Evolutionary conservation across 2,888 invertebrate genomes (phyloP).

Genomic region (Galerucella calmariensis): DNA sequence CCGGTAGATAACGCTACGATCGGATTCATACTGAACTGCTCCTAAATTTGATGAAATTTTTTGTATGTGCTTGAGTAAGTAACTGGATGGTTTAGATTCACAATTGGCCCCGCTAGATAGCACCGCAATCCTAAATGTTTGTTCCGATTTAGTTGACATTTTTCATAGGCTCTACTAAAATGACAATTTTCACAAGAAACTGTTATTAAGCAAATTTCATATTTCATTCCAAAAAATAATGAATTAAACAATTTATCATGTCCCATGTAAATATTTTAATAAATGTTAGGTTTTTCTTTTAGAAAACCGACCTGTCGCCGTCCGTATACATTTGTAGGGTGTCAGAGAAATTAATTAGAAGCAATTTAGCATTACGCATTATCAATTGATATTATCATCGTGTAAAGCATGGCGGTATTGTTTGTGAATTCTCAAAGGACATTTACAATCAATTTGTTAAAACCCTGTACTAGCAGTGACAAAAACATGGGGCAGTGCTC

Average conservation of each 20-base stretch:
- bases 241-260: neutral
- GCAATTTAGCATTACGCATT: constrained; percentile 52
- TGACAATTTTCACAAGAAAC: too few relatives aligned
- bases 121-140: too few relatives aligned
- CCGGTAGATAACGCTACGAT: too few relatives aligned
- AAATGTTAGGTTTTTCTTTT: constrained; percentile 11
- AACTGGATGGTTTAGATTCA: too few relatives aligned
- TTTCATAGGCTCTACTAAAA: too few relatives aligned
- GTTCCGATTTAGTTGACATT: too few relatives aligned
- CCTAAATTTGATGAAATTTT: too few relatives aligned
- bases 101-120: too few relatives aligned
- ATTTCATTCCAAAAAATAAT: neutral
- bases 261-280: neutral
- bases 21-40: too few relatives aligned
- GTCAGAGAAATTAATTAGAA: constrained; percentile 50
- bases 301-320: constrained; percentile 23
- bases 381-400: constrained; percentile 55
- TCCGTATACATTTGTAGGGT: constrained; percentile 27
- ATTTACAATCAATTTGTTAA: constrained; percentile 54
- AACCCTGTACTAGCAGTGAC: constrained; percentile 47
- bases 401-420: constrained; percentile 54
- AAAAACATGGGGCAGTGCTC: constrained; percentile 46
- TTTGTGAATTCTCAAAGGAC: constrained; percentile 53
- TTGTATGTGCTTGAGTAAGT: too few relatives aligned
- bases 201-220: too few relatives aligned